These are phyloP conservation scores for Heloderma charlesbogerti DNA, from an alignment of 2,113 vertebrate species.

Conservation along the genomic window DNA sequence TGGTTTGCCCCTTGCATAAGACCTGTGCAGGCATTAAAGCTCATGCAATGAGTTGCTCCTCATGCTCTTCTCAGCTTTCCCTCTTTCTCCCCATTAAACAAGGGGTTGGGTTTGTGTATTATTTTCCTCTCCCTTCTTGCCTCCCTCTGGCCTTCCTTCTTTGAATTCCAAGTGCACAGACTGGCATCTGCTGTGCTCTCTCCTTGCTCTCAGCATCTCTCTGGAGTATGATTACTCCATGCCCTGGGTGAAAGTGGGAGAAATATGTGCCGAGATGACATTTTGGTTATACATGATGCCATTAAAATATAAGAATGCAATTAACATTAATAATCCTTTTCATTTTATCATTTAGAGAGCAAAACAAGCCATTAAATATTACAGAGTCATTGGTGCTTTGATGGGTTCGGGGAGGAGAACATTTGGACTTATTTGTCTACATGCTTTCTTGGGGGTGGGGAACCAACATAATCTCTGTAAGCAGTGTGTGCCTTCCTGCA, in stretches of 20 bases:
- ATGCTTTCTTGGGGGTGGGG: conserved; percentile 49
- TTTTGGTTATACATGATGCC: conserved; percentile 77
- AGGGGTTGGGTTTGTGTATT: not conserved
- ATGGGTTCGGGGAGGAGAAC: conserved; percentile 75
- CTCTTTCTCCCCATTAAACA: not conserved
- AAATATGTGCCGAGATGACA: conserved; percentile 76
- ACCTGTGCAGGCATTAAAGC: no score
- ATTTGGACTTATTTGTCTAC: conserved; percentile 69
- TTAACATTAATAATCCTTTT: conserved; percentile 83
- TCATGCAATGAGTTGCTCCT: not conserved
- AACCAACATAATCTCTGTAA: conserved; percentile 57
- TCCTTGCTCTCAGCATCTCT: conserved; percentile 45
- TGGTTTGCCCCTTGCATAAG: no score
- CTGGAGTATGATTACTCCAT: conserved; percentile 61
- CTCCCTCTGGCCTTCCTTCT: not conserved
- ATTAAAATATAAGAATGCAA: conserved; percentile 80
- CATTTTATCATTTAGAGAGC: conserved; percentile 80
- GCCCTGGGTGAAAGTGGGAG: conserved; percentile 73
- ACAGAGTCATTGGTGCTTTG: conserved; percentile 73
- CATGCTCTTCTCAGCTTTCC: not conserved
- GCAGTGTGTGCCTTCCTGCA: accelerated
- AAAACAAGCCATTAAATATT: conserved; percentile 82
- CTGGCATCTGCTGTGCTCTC: conserved; percentile 14
- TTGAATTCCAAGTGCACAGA: not conserved
- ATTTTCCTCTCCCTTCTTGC: not conserved